Base-by-base conservation (phyloP, 2,888 invertebrate species). In the Heliconius sara region DNA sequence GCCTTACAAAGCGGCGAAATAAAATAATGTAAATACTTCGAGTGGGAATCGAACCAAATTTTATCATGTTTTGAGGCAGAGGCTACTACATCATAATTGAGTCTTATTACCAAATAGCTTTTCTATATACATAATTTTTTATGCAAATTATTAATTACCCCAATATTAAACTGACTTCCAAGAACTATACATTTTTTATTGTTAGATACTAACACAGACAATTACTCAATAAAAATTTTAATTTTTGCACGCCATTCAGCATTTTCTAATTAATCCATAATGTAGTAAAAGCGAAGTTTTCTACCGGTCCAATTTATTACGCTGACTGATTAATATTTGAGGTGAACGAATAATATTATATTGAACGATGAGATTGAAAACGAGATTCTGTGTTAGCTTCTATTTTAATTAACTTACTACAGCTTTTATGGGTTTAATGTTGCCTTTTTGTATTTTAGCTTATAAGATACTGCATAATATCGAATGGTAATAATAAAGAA, bases 231-330 rank as follows among this genome's bases (percentile, higher is more conserved):
- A 68, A 68, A 39, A n/a, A 2, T n/a, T 25, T 43, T 16, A 43
- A 68, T 68, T 68, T 68, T 68, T 43, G 16, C 25, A 13, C 68
- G 27, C 25, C 19, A 76, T 72, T 79, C 71, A 22, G 34, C 74
- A 76, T 13, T 79, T 79, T 75, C 52, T 72, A 72, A 72, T 72
- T 57, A 72, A 72, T 72, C 72, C 30, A 30, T 71, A 77, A 71
- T 72, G 72, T 47, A 52, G 71, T 72, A 72, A 27, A 72, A 72
- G 57, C 30, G 27, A 57, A 72, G 27, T 57, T 72, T 57, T 19
- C 72, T 5, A 57, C 72, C 47, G 57, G 72, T 30, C 30, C 47
- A 52, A 72, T 72, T 72, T 72, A 72, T 57, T 72, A 72, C 47
- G 72, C 72, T 72, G 72, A 72, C 72, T 72, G 68, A 10, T 57